These are phyloP conservation scores for Ascaphus truei DNA, from an alignment of 2,113 vertebrate species.

Conservation along the genomic window DNA sequence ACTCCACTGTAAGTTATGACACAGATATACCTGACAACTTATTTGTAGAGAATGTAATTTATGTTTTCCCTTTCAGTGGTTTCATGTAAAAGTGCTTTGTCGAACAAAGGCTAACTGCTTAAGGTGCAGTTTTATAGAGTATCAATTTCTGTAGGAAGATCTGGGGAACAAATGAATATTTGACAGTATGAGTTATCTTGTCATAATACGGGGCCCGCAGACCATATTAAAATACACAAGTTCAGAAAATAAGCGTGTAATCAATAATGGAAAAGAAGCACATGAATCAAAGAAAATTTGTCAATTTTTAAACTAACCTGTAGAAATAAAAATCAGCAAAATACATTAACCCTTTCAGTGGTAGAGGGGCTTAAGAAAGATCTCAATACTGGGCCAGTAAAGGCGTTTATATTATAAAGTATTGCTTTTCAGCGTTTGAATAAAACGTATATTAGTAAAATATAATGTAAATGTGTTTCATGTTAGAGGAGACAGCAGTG, in stretches of 20 bases:
- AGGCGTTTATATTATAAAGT: too few species aligned
- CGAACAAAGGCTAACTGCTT: constrained; percentile 1
- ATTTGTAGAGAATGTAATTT: constrained; percentile 13
- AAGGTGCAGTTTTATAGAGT: constrained; percentile 20
- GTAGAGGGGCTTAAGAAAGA: too few species aligned
- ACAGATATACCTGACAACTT: constrained; percentile 21
- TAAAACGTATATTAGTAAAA: too few species aligned
- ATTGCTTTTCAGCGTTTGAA: not conserved
- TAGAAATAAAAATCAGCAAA: too few species aligned
- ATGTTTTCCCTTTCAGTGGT: constrained; percentile 1
- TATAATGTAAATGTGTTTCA: too few species aligned
- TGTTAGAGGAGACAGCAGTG: too few species aligned
- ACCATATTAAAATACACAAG: too few species aligned
- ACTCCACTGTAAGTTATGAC: constrained; percentile 3
- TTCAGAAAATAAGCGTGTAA: not conserved
- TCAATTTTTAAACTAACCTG: not conserved
- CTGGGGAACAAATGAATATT: not conserved
- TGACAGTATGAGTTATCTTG: constrained; percentile 13
- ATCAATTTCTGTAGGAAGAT: constrained; percentile 14
- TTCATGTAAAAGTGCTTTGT: constrained; percentile 17
- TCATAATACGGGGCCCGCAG: too few species aligned
- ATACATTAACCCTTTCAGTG: too few species aligned
- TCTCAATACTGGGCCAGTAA: too few species aligned
- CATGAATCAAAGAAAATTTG: constrained; percentile 11
- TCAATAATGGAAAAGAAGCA: constrained; percentile 11